phyloP scores from a whole-genome alignment of 2,113 vertebrate genomes.

The Pelvicachromis taeniatus region DNA sequence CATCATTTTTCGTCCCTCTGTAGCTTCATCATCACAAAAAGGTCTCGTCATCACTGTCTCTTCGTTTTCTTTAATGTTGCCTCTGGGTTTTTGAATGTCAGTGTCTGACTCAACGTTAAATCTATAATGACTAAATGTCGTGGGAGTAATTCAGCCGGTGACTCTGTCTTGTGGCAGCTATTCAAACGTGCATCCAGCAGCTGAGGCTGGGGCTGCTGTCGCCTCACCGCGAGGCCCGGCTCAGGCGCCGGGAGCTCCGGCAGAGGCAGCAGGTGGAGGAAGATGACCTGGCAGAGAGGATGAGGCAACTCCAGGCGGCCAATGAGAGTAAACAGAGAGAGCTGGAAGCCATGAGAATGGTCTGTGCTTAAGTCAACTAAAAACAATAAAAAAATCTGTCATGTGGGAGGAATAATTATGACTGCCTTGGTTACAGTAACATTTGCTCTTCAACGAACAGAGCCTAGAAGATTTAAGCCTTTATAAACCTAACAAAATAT shows the following conservation, averaged over 20 bases:
- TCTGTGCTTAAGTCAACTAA: constrained; percentile 29
- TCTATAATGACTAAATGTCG: background rate
- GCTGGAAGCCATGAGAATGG: constrained; percentile 87
- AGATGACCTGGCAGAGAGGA: constrained; percentile 81
- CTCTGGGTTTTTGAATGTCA: background rate
- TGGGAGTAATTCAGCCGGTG: background rate
- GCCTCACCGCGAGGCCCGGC: constrained; percentile 86
- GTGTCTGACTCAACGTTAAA: background rate
- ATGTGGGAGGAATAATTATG: background rate
- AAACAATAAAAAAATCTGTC: background rate
- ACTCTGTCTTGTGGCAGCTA: constrained; percentile 68
- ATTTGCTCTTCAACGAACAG: background rate
- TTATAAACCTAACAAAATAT: background rate
- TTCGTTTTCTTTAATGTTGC: background rate
- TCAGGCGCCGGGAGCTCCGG: constrained; percentile 81
- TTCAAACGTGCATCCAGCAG: constrained; percentile 83
- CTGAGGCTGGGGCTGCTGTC: constrained; percentile 79
- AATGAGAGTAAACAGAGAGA: constrained; percentile 89
- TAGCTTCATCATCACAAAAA: background rate
- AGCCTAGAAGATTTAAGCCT: background rate
- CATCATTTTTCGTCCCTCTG: background rate
- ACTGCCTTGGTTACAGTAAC: background rate
- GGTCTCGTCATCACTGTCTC: background rate
- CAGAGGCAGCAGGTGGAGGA: constrained; percentile 83
- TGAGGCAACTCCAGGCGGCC: constrained; percentile 85